Evolutionary conservation across 2,888 invertebrate species (phyloP).

Genomic region (Ennomos fuscantarius): DNA sequence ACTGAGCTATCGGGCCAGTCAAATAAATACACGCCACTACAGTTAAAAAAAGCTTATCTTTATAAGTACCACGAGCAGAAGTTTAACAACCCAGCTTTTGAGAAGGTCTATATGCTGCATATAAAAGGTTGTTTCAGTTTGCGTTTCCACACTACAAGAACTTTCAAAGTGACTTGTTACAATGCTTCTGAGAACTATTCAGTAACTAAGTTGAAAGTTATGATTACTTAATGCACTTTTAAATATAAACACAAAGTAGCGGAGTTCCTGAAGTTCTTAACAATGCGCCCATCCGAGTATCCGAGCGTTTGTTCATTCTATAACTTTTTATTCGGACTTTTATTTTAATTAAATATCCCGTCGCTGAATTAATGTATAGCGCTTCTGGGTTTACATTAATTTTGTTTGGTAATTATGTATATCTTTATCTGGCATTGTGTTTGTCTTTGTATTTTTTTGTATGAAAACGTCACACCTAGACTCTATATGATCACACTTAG

Average conservation of each 20-base stretch:
- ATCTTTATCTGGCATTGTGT: too few relatives aligned
- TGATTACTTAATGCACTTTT: conserved; percentile 61
- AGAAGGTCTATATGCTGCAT: background rate
- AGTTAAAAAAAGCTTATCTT: too few relatives aligned
- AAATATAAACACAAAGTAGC: conserved; percentile 58
- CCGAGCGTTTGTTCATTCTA: conserved; percentile 30
- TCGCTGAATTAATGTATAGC: conserved; percentile 30
- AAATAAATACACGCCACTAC: too few relatives aligned
- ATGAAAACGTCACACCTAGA: too few relatives aligned
- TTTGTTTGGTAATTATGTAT: too few relatives aligned
- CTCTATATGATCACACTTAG: too few relatives aligned
- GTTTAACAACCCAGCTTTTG: conserved; percentile 1
- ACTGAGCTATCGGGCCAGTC: too few relatives aligned
- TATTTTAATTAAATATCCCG: conserved; percentile 30
- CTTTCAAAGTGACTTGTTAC: conserved; percentile 28
- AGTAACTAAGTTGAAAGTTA: conserved; percentile 54
- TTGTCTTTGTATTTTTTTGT: too few relatives aligned
- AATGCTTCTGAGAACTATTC: conserved; percentile 41
- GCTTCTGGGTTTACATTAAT: conserved; percentile 4
- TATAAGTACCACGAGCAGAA: too few relatives aligned
- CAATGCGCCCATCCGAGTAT: conserved; percentile 40
- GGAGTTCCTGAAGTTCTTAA: conserved; percentile 51
- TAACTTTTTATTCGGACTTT: conserved; percentile 33
- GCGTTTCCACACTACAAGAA: conserved; percentile 17
- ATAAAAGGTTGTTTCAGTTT: conserved; percentile 11